Conservation (phyloP, 35 echinoderm and acorn worm genomes). For the Apostichopus japonicus region DNA sequence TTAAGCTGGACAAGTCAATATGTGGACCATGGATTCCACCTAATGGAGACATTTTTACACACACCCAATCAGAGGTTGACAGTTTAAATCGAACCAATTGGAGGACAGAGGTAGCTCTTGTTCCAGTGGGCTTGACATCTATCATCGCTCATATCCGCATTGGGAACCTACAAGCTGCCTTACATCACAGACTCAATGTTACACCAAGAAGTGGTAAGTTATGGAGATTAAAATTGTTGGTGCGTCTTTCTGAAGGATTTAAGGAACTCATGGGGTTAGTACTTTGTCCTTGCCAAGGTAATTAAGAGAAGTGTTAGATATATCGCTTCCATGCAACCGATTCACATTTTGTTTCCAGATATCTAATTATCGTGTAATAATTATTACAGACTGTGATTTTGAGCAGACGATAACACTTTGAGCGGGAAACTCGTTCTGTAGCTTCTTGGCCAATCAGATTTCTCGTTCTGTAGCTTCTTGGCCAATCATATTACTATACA, state of each 20-base stretch:
- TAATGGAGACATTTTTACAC: slow-evolving; percentile 88
- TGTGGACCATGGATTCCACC: slow-evolving; percentile 98
- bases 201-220: slow-evolving; percentile 75
- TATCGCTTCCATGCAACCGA: too few species aligned
- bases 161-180: slow-evolving; percentile 85
- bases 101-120: slow-evolving; percentile 67
- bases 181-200: slow-evolving; percentile 77
- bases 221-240: too few species aligned
- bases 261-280: not conserved
- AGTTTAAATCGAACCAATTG: slow-evolving; percentile 73
- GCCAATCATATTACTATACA: too few species aligned
- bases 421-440: too few species aligned
- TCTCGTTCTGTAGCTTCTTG: too few species aligned
- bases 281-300: too few species aligned
- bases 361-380: too few species aligned
- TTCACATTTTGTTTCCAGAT: too few species aligned
- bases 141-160: slow-evolving; percentile 93
- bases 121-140: slow-evolving; percentile 81
- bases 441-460: too few species aligned
- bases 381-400: too few species aligned
- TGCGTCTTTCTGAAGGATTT: not conserved
- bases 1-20: slow-evolving; percentile 32
- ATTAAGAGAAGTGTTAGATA: too few species aligned
- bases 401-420: too few species aligned
- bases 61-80: slow-evolving; percentile 72